phyloP scores from a whole-genome alignment of 2,113 vertebrate genomes.

The Ictalurus punctatus region DNA sequence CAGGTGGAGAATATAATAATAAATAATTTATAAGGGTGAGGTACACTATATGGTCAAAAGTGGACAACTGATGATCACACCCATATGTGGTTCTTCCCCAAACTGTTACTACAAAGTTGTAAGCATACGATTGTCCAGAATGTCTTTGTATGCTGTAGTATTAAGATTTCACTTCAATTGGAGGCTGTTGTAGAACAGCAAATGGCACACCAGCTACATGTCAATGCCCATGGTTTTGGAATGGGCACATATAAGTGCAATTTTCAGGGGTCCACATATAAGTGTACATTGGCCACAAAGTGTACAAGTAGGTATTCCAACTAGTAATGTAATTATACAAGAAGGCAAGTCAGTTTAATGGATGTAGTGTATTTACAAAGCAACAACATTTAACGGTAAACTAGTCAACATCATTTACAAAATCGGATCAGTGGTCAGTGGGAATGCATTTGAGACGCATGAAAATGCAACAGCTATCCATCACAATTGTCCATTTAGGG shows the following conservation, averaged over 20 bases:
- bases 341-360: not conserved
- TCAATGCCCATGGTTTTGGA: not conserved
- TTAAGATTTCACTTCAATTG: not conserved
- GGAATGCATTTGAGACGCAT: not conserved
- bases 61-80: too few relatives aligned
- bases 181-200: not conserved
- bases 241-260: not conserved
- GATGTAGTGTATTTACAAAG: not conserved
- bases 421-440: not conserved
- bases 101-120: not conserved
- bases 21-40: too few relatives aligned
- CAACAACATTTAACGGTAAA: not conserved
- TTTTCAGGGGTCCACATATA: not conserved
- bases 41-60: too few relatives aligned
- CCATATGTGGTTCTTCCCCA: not conserved
- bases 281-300: not conserved
- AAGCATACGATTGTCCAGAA: not conserved
- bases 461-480: not conserved
- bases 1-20: too few relatives aligned
- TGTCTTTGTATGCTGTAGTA: not conserved
- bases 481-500: not conserved
- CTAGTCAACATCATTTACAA: not conserved
- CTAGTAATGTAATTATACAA: not conserved
- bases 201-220: not conserved
- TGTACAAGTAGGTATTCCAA: not conserved